Percentiles rank a stretch among this genome's conserved stretches.
These are phyloP conservation scores for Atherinomorus stipes DNA, from an alignment of 2,113 vertebrate species.

Conservation along the genomic window DNA sequence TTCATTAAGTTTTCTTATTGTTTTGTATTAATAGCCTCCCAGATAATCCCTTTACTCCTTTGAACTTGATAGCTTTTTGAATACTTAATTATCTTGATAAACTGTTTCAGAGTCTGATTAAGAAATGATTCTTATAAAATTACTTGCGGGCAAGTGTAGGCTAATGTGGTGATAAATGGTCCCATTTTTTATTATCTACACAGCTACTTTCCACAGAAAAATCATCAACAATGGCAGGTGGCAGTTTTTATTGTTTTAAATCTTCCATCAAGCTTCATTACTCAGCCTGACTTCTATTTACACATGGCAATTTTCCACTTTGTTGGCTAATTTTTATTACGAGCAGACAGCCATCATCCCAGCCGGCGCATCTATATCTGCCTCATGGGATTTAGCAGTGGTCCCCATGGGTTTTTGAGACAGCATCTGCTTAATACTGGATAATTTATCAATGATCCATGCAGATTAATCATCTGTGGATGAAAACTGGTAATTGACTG, in stretches of 20 bases:
- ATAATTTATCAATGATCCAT: conserved; percentile 31
- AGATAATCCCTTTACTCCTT: not conserved
- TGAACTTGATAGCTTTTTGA: not conserved
- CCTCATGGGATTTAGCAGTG: conserved; percentile 20
- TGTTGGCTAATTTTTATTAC: conserved; percentile 47
- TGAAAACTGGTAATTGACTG: not conserved
- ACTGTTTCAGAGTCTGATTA: conserved; percentile 3
- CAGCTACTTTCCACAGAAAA: conserved; percentile 15
- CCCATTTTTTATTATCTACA: conserved; percentile 3
- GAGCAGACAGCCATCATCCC: conserved; percentile 14
- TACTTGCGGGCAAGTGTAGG: not conserved
- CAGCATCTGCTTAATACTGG: conserved; percentile 15
- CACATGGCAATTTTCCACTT: conserved; percentile 48
- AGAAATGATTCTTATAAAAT: not conserved
- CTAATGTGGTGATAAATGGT: conserved; percentile 9
- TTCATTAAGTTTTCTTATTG: not conserved
- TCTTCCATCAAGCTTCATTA: conserved; percentile 52
- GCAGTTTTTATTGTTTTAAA: conserved; percentile 39
- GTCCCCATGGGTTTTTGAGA: conserved; percentile 9
- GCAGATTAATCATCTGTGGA: not conserved
- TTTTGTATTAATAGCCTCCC: not conserved
- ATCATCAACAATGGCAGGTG: conserved; percentile 36
- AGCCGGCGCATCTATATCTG: conserved; percentile 19
- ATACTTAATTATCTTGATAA: not conserved
- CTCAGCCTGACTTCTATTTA: conserved; percentile 53